phyloP scores from a whole-genome alignment of 2,797 vertebrate species.

The Enteromius treurensis region DNA sequence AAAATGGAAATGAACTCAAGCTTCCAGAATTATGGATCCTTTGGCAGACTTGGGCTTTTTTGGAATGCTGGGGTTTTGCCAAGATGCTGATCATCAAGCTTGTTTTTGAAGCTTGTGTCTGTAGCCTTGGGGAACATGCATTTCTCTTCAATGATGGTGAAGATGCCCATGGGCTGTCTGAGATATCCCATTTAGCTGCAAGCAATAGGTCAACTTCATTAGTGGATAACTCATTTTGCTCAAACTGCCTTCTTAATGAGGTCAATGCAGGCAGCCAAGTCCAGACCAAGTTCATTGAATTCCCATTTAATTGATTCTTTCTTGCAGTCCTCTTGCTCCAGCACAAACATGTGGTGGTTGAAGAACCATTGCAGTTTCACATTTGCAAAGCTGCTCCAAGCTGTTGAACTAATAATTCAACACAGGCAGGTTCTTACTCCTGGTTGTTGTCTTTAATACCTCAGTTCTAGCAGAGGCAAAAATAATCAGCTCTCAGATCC shows the following conservation, averaged over 20 bases:
- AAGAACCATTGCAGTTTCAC: constrained; percentile 64
- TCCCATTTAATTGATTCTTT: constrained; percentile 69
- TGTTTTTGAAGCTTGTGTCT: too few relatives aligned
- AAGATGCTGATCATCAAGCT: too few relatives aligned
- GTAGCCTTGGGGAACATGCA: too few relatives aligned
- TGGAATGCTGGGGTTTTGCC: background rate
- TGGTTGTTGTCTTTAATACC: background rate
- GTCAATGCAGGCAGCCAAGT: constrained; percentile 65
- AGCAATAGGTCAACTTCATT: too few relatives aligned
- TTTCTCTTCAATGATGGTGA: too few relatives aligned
- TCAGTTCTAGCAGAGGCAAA: background rate
- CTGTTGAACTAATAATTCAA: constrained; percentile 60
- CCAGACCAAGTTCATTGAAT: constrained; percentile 69
- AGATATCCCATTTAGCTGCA: too few relatives aligned
- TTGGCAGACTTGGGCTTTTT: too few relatives aligned
- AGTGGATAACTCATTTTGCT: too few relatives aligned
- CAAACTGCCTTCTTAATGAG: constrained; percentile 61
- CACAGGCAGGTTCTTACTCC: background rate
- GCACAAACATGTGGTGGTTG: constrained; percentile 70
- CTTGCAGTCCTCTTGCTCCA: constrained; percentile 70
- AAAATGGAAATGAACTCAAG: too few relatives aligned
- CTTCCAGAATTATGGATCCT: too few relatives aligned
- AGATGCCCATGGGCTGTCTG: too few relatives aligned
- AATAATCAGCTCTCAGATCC: constrained; percentile 77
- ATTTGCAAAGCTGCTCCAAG: constrained; percentile 70